Base-by-base conservation (phyloP, 2,888 invertebrate genomes). In the Hipparchia semele region DNA sequence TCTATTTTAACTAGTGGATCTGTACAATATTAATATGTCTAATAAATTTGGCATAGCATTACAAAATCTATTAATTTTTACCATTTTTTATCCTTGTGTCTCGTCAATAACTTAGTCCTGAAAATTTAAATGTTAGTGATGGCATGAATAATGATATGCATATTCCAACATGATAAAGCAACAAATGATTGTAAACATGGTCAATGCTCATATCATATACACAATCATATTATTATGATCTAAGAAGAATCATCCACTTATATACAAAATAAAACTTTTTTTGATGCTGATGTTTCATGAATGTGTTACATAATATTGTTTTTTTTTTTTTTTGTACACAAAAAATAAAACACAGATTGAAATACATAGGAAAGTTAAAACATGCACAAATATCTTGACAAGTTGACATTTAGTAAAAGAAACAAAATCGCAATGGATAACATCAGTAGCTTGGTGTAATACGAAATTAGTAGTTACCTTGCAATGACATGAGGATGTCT, bases 31-130 rank as follows among this genome's bases (percentile, higher is more conserved):
- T 73, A 75, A 67, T 87, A 87, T 86, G 84, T 74, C 84, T 86
- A 84, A 83, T 80, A 7, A 49, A 49, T 49, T 81, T 84, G 86
- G 87, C 87, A 87, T 87, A 89, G 89, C 88, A 86, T 86, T 85
- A 83, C 83, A 84, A 78, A 83, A 80, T 72, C 65, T 82, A 81
- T 84, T 84, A 82, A 78, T 82, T 81, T 87, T 97, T 97, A 97
- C 97, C 97, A 97, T 96, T 96, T 96, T 87, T 96, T 96, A 95
- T 97, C 96, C 95, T 95, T 96, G 95, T 96, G 96, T 95, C 96
- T 96, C 92, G 96, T 96, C 95, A 97, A 96, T 93, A 96, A 96
- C 95, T 97, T 97, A 95, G 97, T 97, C 96, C 97, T 97, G 97
- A 92, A 97, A 70, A 97, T 95, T 93, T 88, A 94, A 94, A 85